Evolutionary conservation across 2,888 invertebrate genomes (phyloP), one percentile per base, ranked within the genome.

Genomic region (Synergus laeviventris): DNA sequence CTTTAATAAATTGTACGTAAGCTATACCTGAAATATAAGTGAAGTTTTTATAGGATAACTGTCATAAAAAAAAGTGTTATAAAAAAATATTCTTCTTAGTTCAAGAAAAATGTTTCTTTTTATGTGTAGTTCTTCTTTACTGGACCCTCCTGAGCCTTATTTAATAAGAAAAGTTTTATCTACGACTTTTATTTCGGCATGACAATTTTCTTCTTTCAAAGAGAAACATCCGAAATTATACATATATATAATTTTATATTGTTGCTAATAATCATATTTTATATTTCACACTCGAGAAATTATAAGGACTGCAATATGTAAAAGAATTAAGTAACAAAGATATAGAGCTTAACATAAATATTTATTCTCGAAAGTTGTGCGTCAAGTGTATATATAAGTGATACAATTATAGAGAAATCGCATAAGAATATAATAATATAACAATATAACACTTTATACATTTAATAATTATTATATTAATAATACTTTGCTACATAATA

Each of bases 361-460:
- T 89, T 88, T 89, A 88, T 89, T 89, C 82, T 88, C 86, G 87
- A 89, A 89, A 81, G 89, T 88, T 88, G 88, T 88, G 88, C 88
- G 83, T 87, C 85, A 86, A 86, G 84, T 88, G 84, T 88, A 86
- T 86, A 86, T 86, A 86, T 86, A 86, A 85, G 87, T 87, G 87
- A 84, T 87, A 87, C 86, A 87, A 87, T 88, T 88, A 88, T 88
- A 88, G 86, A 89, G 88, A 87, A 87, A 86, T 84, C 84, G 85
- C 86, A 87, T 88, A 87, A 89, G 87, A 89, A n/a, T n/a, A n/a
- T n/a, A n/a, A n/a, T n/a, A n/a, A n/a, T n/a, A n/a, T n/a, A 64
- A 62, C 21, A 64, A 64, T 64, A 18, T 38, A 18, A 62, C 7
- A 2, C 12, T 64, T 64, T 64, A 21, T 64, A 64, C 42, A 64